Percentiles rank a stretch among this genome's conserved stretches.
Evolutionary conservation across 2,113 vertebrate genomes (phyloP).

Genomic region (Malurus melanocephalus): DNA sequence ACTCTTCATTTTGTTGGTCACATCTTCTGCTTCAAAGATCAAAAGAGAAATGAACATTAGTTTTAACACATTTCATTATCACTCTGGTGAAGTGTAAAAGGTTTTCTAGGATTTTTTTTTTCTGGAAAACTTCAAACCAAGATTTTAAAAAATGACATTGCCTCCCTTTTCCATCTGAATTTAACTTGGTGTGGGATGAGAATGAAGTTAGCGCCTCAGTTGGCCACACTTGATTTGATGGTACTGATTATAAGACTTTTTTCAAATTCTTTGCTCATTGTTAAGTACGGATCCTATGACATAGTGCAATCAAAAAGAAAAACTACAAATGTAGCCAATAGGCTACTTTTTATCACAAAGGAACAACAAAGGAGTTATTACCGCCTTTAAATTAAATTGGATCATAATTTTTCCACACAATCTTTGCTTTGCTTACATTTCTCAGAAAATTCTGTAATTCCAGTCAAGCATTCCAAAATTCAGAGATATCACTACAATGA

Average conservation of each 20-base stretch:
- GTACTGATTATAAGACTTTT: neutral
- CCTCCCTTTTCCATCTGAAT: neutral
- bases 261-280: neutral
- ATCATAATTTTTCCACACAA: neutral
- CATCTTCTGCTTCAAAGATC: neutral
- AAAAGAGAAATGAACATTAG: constrained; percentile 8
- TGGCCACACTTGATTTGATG: constrained; percentile 2
- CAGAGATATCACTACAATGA: neutral
- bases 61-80: constrained; percentile 45
- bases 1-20: neutral
- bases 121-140: constrained; percentile 24
- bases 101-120: neutral
- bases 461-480: neutral
- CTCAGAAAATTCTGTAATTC: neutral
- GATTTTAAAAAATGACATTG: constrained; percentile 33
- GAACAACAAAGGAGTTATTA: neutral
- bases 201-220: neutral
- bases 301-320: neutral
- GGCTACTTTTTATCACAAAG: neutral
- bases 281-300: neutral
- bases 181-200: neutral
- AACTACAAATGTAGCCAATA: neutral
- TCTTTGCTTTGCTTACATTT: neutral
- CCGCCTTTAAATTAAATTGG: neutral
- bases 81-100: constrained; percentile 26